Evolutionary conservation across 2,113 vertebrate species (phyloP), one percentile per base, ranked within the genome.

Genomic region (Epinephelus lanceolatus): DNA sequence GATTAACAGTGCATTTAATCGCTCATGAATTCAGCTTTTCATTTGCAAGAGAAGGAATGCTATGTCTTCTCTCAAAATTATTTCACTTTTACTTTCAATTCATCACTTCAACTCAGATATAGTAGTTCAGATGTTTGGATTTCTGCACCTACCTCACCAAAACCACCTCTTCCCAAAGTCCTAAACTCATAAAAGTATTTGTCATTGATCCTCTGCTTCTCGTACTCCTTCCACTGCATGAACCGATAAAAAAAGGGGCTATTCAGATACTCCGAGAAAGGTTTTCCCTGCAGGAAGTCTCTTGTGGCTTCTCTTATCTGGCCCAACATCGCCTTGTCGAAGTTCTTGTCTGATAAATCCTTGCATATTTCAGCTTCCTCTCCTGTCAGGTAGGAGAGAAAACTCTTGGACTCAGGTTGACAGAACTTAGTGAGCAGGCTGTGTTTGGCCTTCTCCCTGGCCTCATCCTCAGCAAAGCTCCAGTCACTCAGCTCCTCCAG

Each of bases 211-310:
- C 92, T 95, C 61, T 98, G 96, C 90, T 81, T 96, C 93, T 99
- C 97, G 18, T 96, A 97, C 89, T 95, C 95, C 93, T 99, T 98
- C 97, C 97, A 98, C 69, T 97, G 97, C 80, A 98, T 79, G 80
- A 97, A 97, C 90, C 89, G 96, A 61, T 97, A 96, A 57, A 96
- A 98, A 84, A 96, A 95, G 0, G 92, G 88, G 81, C 96, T 99
- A 53, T 81, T 91, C 86, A 95, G 95, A 94, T 96, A 98, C 30
- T 97, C 96, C 6, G 88, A 76, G 86, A 99, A 99, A 17, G 97
- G 97, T 71, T 94, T 95, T 19, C 80, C 95, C 84, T 91, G 96
- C 70, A 99, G 89, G 85, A 96, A 99, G 62, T 86, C 75, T 73
- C 83, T 94, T 19, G 95, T 87, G 76, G 94, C 96, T 0, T 95